Evolutionary conservation across 2,888 invertebrate species (phyloP).

Genomic region (Neria commutata): DNA sequence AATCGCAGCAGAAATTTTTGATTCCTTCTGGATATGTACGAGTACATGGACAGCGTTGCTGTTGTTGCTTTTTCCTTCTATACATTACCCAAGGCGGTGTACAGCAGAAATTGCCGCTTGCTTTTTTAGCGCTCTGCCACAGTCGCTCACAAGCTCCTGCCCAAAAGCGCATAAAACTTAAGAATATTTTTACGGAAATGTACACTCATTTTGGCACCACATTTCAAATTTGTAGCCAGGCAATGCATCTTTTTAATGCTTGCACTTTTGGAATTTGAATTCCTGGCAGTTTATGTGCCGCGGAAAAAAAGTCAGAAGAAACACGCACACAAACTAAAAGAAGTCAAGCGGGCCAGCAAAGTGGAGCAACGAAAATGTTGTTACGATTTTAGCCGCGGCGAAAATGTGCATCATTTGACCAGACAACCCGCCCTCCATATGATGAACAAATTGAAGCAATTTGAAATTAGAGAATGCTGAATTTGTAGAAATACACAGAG

Average conservation of each 20-base stretch:
- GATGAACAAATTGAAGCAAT: too few relatives aligned
- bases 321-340: background rate
- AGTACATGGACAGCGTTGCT: too few relatives aligned
- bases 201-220: background rate
- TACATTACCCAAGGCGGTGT: too few relatives aligned
- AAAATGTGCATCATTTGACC: too few relatives aligned
- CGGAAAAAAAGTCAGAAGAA: background rate
- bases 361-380: too few relatives aligned
- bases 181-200: background rate
- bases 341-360: too few relatives aligned
- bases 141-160: too few relatives aligned
- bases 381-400: too few relatives aligned
- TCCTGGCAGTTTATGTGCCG: background rate
- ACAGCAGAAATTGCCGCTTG: too few relatives aligned
- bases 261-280: background rate
- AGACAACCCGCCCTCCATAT: too few relatives aligned
- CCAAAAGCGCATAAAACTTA: background rate
- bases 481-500: too few relatives aligned
- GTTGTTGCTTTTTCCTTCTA: background rate
- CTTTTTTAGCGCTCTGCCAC: background rate
- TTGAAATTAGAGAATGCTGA: too few relatives aligned
- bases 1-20: constrained; percentile 52
- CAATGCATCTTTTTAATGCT: background rate
- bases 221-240: background rate
- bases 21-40: constrained; percentile 16